Evolutionary conservation across 2,113 vertebrate genomes (phyloP).

Genomic region (Anguilla rostrata): DNA sequence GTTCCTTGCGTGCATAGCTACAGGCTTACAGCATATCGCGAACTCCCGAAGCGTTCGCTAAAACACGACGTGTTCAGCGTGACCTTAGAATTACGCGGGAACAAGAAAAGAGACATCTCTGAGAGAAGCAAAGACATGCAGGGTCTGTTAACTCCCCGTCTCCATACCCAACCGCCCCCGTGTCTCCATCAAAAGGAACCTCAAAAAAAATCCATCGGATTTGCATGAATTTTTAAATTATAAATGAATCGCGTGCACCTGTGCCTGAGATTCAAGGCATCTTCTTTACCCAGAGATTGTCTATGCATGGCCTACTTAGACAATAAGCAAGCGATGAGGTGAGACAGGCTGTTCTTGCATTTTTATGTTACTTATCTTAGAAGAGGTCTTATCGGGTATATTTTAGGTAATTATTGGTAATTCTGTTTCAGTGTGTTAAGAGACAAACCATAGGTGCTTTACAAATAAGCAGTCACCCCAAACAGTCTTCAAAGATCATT

Average conservation of each 20-base stretch:
- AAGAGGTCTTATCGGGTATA: no score
- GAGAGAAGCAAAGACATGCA: neutral
- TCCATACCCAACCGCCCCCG: neutral
- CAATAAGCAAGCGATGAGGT: no score
- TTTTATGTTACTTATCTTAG: no score
- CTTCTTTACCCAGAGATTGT: no score
- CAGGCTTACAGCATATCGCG: constrained; percentile 20
- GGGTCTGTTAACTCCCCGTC: no score
- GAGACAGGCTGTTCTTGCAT: no score
- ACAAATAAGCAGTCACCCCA: neutral
- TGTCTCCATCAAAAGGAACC: neutral
- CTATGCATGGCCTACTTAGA: no score
- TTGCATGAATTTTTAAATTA: neutral
- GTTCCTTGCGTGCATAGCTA: constrained; percentile 24
- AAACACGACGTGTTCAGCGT: constrained; percentile 16
- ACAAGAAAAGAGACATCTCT: neutral
- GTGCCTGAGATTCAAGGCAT: neutral
- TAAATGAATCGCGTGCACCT: neutral
- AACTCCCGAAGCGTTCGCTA: constrained; percentile 15
- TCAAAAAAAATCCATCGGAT: neutral
- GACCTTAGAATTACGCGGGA: constrained; percentile 9
- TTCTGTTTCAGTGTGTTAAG: neutral
- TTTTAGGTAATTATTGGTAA: no score
- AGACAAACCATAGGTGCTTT: neutral
- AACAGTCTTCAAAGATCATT: neutral